phyloP scores from a whole-genome alignment of 2,888 invertebrate genomes.

The Troides oblongomaculatus region DNA sequence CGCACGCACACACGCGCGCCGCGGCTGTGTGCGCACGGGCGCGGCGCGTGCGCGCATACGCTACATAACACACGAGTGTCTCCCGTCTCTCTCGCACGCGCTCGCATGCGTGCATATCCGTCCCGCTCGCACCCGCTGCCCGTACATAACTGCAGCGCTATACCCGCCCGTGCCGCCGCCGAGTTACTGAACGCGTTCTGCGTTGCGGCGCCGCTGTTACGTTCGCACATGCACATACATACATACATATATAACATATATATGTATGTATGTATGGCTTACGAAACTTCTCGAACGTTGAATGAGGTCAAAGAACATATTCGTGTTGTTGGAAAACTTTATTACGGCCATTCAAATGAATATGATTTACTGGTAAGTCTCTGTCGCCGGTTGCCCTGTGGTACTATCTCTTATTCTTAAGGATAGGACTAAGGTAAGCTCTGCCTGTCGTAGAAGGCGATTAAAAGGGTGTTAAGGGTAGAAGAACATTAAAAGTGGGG shows the following conservation, averaged over 20 bases:
- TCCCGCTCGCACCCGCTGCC: conserved; percentile 41
- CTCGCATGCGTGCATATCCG: conserved; percentile 7
- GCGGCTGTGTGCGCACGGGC: conserved; percentile 45
- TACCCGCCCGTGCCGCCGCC: conserved; percentile 47
- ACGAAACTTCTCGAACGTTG: not conserved
- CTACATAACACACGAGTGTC: conserved; percentile 51
- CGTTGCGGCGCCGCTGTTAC: conserved; percentile 41
- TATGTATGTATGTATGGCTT: conserved; percentile 28
- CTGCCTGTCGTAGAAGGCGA: too few species aligned
- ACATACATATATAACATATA: too few species aligned
- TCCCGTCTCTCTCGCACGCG: conserved; percentile 39
- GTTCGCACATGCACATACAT: conserved; percentile 1
- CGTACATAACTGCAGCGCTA: conserved; percentile 50
- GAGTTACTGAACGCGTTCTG: conserved; percentile 30
- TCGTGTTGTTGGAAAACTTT: too few species aligned
- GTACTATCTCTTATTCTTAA: too few species aligned
- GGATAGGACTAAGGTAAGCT: too few species aligned
- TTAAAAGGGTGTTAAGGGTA: too few species aligned
- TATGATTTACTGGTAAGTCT: too few species aligned
- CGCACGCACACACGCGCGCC: conserved; percentile 33
- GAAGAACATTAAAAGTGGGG: too few species aligned
- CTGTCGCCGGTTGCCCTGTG: too few species aligned
- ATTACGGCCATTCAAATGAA: too few species aligned
- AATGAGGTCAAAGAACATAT: too few species aligned
- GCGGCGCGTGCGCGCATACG: conserved; percentile 51